These are phyloP conservation scores for Mycetomoellerius zeteki DNA, from an alignment of 1,140 invertebrate species.

Conservation along the genomic window DNA sequence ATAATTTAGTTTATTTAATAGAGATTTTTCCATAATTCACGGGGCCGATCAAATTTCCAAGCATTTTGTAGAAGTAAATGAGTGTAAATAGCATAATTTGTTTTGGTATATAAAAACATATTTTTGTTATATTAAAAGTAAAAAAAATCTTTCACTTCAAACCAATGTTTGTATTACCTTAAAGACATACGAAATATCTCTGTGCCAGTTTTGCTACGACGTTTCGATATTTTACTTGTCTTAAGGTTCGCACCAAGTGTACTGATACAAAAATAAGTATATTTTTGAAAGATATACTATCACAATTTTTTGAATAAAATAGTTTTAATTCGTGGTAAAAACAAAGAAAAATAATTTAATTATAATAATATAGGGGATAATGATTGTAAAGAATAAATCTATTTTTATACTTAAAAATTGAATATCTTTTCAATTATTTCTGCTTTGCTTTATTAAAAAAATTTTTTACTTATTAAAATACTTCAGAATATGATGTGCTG, in stretches of 20 bases:
- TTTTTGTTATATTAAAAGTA: conserved; percentile 32
- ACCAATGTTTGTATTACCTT: conserved; percentile 83
- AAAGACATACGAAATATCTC: conserved; percentile 87
- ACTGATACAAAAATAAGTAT: conserved; percentile 81
- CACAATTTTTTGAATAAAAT: not conserved
- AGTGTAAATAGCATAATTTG: not conserved
- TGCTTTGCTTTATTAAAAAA: not conserved
- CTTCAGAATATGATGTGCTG: conserved; percentile 50
- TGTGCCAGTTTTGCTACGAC: conserved; percentile 86
- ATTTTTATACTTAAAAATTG: not conserved
- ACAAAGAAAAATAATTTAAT: conserved; percentile 5
- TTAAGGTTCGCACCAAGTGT: conserved; percentile 77
- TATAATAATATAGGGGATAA: not conserved
- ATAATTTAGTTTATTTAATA: not conserved
- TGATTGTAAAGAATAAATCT: not conserved
- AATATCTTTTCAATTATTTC: not conserved
- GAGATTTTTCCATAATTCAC: conserved; percentile 13
- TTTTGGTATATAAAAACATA: conserved; percentile 5
- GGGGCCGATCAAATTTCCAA: not conserved
- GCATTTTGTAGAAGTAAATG: conserved; percentile 14
- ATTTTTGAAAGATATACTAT: conserved; percentile 50
- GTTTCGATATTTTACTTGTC: conserved; percentile 79
- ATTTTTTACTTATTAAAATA: not conserved
- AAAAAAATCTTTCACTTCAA: conserved; percentile 75
- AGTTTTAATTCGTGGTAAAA: not conserved